Evolutionary conservation across 1,140 invertebrate species (phyloP).

Genomic region (Nixonia krombeini): DNA sequence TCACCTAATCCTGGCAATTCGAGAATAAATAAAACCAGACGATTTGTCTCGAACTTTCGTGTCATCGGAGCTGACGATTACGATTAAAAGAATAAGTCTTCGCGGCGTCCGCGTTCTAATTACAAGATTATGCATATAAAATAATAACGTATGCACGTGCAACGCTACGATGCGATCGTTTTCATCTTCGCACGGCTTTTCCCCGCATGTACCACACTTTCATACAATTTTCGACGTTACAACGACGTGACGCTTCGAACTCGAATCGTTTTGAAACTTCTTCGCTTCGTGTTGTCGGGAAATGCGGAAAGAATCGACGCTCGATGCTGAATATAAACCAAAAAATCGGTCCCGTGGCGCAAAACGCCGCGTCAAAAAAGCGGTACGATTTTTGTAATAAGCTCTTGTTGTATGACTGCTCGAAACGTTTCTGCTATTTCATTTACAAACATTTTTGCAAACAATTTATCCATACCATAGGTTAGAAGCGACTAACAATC

Average conservation of each 20-base stretch:
- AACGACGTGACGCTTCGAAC: neutral
- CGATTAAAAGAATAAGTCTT: neutral
- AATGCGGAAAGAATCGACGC: too few species aligned
- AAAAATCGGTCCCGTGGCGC: neutral
- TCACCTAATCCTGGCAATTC: conserved; percentile 27
- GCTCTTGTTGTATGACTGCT: too few species aligned
- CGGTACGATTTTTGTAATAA: too few species aligned
- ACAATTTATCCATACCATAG: too few species aligned
- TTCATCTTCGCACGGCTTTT: neutral
- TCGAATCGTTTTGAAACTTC: neutral
- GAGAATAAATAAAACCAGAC: conserved; percentile 22
- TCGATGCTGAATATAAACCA: too few species aligned
- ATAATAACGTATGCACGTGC: conserved; percentile 25
- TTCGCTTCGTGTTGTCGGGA: too few species aligned
- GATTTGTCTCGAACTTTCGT: conserved; percentile 10
- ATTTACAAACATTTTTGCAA: too few species aligned
- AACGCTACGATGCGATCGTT: conserved; percentile 14
- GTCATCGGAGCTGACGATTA: conserved; percentile 22
- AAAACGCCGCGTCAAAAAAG: too few species aligned
- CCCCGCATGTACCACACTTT: neutral
- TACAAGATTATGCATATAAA: conserved; percentile 14
- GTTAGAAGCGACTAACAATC: too few species aligned
- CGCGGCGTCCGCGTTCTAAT: conserved; percentile 6
- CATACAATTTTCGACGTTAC: neutral
- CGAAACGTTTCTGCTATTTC: too few species aligned